These are phyloP conservation scores for Diachasmimorpha longicaudata DNA, from an alignment of 1,140 invertebrate genomes.

Conservation along the genomic window DNA sequence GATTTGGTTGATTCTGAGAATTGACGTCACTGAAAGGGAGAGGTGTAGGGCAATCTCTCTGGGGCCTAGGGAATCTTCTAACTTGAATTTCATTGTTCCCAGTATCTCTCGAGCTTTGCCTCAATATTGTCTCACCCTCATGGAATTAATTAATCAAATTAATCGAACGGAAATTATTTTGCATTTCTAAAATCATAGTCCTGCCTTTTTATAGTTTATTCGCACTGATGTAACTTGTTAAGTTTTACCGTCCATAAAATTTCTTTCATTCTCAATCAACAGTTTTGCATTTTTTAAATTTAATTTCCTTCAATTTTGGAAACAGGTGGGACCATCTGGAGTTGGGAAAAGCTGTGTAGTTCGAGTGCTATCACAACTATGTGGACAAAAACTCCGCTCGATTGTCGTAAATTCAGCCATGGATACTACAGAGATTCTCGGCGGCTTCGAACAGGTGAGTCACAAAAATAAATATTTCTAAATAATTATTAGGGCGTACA, in stretches of 20 bases:
- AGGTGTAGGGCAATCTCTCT: background rate
- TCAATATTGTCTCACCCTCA: too few relatives aligned
- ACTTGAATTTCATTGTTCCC: too few relatives aligned
- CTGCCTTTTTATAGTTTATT: background rate
- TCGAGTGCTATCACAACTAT: slow-evolving; percentile 76
- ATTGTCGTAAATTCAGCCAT: slow-evolving; percentile 90
- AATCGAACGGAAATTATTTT: too few relatives aligned
- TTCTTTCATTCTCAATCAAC: too few relatives aligned
- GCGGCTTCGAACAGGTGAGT: slow-evolving; percentile 94
- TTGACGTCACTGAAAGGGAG: background rate
- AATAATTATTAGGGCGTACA: background rate
- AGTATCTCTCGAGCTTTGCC: too few relatives aligned
- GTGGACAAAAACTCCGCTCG: slow-evolving; percentile 76
- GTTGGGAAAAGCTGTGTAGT: slow-evolving; percentile 86
- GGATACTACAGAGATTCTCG: slow-evolving; percentile 94
- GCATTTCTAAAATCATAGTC: too few relatives aligned
- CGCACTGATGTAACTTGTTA: background rate
- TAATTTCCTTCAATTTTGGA: background rate
- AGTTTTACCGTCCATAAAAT: too few relatives aligned
- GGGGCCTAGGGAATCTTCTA: too few relatives aligned
- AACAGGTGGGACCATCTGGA: slow-evolving; percentile 76
- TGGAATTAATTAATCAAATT: too few relatives aligned
- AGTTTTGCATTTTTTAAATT: background rate
- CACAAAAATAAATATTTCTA: background rate
- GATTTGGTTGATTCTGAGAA: too few relatives aligned